Conservation (phyloP, 2,888 invertebrate genomes). For the Papilio demoleus region DNA sequence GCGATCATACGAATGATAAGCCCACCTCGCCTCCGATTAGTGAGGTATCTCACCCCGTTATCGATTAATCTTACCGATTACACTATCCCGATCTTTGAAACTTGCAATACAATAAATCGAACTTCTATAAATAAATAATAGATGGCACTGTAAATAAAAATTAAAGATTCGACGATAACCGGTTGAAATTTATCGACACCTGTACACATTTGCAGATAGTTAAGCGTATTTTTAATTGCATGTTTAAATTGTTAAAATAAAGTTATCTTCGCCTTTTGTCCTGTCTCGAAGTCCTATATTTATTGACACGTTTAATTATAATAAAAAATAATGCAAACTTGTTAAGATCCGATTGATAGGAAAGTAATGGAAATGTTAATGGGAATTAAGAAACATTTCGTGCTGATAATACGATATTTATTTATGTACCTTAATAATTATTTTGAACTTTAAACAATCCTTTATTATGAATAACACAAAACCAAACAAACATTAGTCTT, state of each 20-base stretch:
- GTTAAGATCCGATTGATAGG: constrained; percentile 29
- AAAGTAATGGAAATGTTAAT: constrained; percentile 17
- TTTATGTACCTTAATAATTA: background rate
- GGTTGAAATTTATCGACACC: constrained; percentile 45
- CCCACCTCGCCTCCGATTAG: constrained; percentile 70
- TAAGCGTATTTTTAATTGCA: constrained; percentile 34
- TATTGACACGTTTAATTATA: constrained; percentile 32
- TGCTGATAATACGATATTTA: background rate
- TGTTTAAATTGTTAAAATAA: constrained; percentile 29
- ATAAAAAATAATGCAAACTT: constrained; percentile 26
- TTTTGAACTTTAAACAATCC: background rate
- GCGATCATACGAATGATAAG: constrained; percentile 78
- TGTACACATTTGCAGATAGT: constrained; percentile 40
- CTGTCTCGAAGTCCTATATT: constrained; percentile 10
- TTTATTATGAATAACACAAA: background rate
- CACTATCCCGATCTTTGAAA: constrained; percentile 67
- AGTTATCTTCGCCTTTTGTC: constrained; percentile 22
- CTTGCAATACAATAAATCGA: constrained; percentile 72
- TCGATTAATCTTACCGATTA: constrained; percentile 76
- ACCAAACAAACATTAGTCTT: background rate
- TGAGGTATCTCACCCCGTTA: constrained; percentile 73
- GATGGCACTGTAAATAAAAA: constrained; percentile 38
- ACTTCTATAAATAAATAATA: constrained; percentile 48
- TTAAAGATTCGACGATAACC: constrained; percentile 41
- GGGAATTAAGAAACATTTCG: background rate